Conservation (phyloP, 2,113 vertebrate species). For the Rhabdomys dilectus region DNA sequence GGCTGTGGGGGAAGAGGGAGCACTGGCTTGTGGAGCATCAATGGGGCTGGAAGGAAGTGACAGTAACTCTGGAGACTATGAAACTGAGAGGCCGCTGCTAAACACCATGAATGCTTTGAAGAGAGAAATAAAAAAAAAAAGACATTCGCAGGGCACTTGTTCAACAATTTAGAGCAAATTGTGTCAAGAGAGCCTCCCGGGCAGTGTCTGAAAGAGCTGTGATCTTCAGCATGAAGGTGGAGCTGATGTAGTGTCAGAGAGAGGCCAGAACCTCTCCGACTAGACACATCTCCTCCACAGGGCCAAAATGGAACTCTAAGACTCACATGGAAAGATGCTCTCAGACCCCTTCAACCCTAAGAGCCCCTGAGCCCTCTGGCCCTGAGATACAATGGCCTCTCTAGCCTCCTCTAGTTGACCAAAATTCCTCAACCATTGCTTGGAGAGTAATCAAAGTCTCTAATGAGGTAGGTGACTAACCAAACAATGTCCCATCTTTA, state of each 20-base stretch:
- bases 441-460: not conserved
- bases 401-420: not conserved
- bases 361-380: not conserved
- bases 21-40: not conserved
- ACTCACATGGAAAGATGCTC: not conserved
- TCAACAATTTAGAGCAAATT: slow-evolving; percentile 57
- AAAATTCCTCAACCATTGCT: not conserved
- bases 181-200: slow-evolving; percentile 32
- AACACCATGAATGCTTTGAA: not conserved
- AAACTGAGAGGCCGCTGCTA: not conserved
- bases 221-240: slow-evolving; percentile 1
- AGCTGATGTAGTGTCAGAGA: not conserved
- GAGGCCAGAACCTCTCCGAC: not conserved
- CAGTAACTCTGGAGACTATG: not conserved
- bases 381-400: not conserved
- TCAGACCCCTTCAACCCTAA: not conserved
- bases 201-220: not conserved
- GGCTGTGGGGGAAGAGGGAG: not conserved
- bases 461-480: not conserved
- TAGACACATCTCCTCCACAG: not conserved
- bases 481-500: not conserved
- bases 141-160: not conserved
- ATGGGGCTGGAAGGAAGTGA: not conserved
- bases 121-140: slow-evolving; percentile 1
- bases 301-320: not conserved